phyloP scores from a whole-genome alignment of 2,113 vertebrate species.

The Rhipidura dahli region DNA sequence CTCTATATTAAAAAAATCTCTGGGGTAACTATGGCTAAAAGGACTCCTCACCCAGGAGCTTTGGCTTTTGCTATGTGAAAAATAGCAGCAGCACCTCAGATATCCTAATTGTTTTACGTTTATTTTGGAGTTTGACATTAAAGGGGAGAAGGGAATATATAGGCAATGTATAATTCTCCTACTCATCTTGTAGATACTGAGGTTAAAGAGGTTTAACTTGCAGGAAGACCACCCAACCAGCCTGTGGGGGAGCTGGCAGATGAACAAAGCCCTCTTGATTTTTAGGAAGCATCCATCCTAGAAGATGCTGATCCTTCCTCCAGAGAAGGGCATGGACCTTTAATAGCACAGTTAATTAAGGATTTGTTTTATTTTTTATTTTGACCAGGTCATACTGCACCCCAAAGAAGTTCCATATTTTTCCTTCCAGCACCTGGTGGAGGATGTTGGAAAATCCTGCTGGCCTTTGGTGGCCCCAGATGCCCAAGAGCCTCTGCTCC shows the following conservation, averaged over 20 bases:
- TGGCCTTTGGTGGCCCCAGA: background rate
- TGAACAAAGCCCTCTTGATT: slow-evolving; percentile 42
- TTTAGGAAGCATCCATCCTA: slow-evolving; percentile 18
- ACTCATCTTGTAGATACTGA: background rate
- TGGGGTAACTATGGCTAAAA: background rate
- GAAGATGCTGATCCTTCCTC: background rate
- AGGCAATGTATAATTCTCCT: background rate
- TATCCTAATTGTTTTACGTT: background rate
- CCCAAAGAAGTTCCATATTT: background rate
- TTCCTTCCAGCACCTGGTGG: background rate
- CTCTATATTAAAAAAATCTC: background rate
- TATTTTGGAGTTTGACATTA: background rate
- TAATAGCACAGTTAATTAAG: background rate
- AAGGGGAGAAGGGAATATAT: background rate
- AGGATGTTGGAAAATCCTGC: background rate
- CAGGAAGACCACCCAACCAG: slow-evolving; percentile 48
- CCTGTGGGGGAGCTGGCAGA: slow-evolving; percentile 32
- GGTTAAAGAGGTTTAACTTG: background rate
- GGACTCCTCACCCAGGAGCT: background rate
- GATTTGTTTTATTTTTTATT: background rate
- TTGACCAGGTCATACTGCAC: background rate
- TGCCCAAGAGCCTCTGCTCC: background rate
- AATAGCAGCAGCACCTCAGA: background rate
- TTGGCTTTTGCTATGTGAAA: background rate
- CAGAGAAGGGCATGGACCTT: background rate